Base-by-base conservation (phyloP, 2,113 vertebrate species). In the Phoenicopterus ruber region DNA sequence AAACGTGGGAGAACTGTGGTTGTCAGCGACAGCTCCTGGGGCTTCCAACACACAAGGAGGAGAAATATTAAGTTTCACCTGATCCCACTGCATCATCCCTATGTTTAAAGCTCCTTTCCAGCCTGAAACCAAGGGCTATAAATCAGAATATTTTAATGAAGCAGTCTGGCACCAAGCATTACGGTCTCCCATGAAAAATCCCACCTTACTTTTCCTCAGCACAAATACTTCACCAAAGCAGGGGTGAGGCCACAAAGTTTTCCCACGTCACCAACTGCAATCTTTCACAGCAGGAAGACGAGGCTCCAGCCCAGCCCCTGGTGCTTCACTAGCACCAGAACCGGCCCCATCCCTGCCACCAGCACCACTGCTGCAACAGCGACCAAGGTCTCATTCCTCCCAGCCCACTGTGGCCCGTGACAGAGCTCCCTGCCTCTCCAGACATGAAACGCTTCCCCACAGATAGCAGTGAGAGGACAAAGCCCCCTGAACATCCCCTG, bases 351-450 rank as follows among this genome's bases (percentile, higher is more conserved):
- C 44, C 63, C 58, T 36, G 29, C 25, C n/a, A 34, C 10, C n/a
- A 38, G 17, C 73, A 49, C 36, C 58, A 36, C 47, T 15, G 14
- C 29, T 70, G 8, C 40, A 15, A 4, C 29, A 57, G 16, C 3
- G 1, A 8, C 40, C 55, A 46, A 6, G 13, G 3, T 3, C 32
- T 46, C 31, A 17, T 19, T 70, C 21, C 46, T 65, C 17, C 17
- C 21, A 54, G 36, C 28, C 25, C n/a, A 13, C 46, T 1, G 1
- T 0, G 1, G 11, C 21, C 26, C 36, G 9, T 0, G 1, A 15
- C 1, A 5, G 22, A 42, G 36, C 13, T 38, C 22, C 29, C 47
- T 26, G 11, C 7, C 17, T 8, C 16, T 55, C 46, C 50, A 77
- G 55, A 21, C 13, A 15, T 0, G 2, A 67, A 72, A 26, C 3